Percentiles rank a stretch among this genome's conserved stretches.
These are phyloP conservation scores for Agrochola lota DNA, from an alignment of 2,888 invertebrate genomes.

Conservation along the genomic window DNA sequence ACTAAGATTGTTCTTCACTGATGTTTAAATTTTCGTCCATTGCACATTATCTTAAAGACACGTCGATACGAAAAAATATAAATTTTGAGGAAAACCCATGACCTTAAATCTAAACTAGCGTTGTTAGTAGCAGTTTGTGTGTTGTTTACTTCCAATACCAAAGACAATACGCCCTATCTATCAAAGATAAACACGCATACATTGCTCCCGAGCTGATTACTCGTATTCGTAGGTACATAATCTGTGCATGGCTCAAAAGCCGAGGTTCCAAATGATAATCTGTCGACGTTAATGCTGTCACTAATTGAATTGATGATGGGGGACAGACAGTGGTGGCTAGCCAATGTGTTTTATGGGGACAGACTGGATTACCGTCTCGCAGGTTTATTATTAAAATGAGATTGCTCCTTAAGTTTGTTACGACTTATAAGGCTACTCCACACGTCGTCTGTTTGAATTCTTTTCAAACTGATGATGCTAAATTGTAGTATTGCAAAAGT, in stretches of 20 bases:
- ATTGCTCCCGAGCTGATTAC: slow-evolving; percentile 40
- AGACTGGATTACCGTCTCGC: background rate
- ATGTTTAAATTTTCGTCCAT: background rate
- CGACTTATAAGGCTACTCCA: background rate
- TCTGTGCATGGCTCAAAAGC: slow-evolving; percentile 54
- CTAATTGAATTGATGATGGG: slow-evolving; percentile 63
- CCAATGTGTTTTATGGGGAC: slow-evolving; percentile 6
- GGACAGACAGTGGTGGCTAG: slow-evolving; percentile 9
- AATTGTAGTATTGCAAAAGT: background rate
- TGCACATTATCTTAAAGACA: background rate
- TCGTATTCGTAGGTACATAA: slow-evolving; percentile 48
- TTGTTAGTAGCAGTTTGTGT: no score
- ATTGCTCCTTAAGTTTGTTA: background rate
- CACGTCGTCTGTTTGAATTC: background rate
- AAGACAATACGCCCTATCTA: slow-evolving; percentile 27
- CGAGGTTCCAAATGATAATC: slow-evolving; percentile 52
- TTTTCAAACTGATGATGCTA: background rate
- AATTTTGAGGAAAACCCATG: background rate
- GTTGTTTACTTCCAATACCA: slow-evolving; percentile 9
- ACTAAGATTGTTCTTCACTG: background rate
- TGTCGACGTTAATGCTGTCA: slow-evolving; percentile 40
- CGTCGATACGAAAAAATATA: background rate
- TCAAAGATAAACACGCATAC: slow-evolving; percentile 40
- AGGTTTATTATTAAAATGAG: background rate
- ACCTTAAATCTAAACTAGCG: background rate